These are phyloP conservation scores for Leptothorax acervorum DNA, from an alignment of 2,888 invertebrate genomes.

Conservation along the genomic window DNA sequence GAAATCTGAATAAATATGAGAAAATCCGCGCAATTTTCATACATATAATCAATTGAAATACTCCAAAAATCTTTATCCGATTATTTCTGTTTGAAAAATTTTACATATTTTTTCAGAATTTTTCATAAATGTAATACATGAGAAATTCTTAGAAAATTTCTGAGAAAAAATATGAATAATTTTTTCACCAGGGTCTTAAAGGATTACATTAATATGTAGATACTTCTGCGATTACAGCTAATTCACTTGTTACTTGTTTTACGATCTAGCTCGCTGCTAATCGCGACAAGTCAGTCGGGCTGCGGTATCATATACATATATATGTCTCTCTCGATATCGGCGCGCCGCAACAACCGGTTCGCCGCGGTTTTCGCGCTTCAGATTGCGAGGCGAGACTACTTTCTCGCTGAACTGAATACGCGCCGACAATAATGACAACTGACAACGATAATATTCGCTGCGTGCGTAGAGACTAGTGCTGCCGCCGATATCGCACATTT, in stretches of 20 bases:
- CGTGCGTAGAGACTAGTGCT: no score
- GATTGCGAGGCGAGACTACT: slow-evolving; percentile 33
- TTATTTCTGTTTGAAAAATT: no score
- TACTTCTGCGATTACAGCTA: neutral
- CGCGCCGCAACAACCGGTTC: slow-evolving; percentile 58
- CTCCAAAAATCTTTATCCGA: no score
- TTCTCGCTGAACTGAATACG: slow-evolving; percentile 36
- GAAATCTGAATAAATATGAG: no score
- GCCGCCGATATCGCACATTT: no score
- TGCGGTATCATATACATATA: neutral
- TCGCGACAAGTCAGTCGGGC: neutral
- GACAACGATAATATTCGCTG: slow-evolving; percentile 20
- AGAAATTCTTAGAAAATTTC: no score
- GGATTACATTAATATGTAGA: neutral
- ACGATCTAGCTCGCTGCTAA: neutral
- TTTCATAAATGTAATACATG: no score
- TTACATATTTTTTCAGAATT: no score
- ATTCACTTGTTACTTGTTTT: neutral
- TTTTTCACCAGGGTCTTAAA: no score
- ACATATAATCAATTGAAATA: no score
- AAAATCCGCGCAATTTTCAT: no score
- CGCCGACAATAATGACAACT: neutral
- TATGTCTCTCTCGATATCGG: neutral
- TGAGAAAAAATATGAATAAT: no score
- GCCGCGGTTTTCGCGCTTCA: slow-evolving; percentile 44